phyloP scores from a whole-genome alignment of 2,888 invertebrate genomes.

The Campaea margaritaria region DNA sequence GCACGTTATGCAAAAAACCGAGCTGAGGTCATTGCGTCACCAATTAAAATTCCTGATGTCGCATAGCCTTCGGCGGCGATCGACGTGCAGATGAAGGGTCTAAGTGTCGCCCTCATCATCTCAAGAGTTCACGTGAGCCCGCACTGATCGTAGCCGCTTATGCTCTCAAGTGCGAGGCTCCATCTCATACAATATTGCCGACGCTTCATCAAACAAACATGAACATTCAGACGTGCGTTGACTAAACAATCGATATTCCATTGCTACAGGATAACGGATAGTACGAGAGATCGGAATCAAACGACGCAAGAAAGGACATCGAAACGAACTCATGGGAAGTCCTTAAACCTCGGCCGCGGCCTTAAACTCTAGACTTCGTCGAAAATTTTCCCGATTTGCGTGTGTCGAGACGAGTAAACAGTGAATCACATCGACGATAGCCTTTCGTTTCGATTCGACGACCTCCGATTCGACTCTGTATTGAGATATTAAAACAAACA shows the following conservation, averaged over 20 bases:
- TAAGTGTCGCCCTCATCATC: conserved; percentile 10
- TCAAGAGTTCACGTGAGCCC: conserved; percentile 1
- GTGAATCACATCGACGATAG: conserved; percentile 50
- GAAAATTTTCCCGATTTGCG: conserved; percentile 33
- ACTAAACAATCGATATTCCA: conserved; percentile 32
- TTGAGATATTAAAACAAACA: conserved; percentile 45
- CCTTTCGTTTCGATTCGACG: conserved; percentile 48
- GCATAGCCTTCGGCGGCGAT: conserved; percentile 54
- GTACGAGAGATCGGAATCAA: neutral
- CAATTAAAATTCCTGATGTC: conserved; percentile 64
- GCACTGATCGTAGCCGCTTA: neutral
- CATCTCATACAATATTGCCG: neutral
- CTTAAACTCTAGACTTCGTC: conserved; percentile 31
- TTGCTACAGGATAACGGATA: conserved; percentile 34
- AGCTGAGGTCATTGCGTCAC: conserved; percentile 72
- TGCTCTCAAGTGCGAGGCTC: neutral
- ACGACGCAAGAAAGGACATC: conserved; percentile 14
- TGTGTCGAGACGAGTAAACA: conserved; percentile 49
- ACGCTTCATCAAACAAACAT: conserved; percentile 14
- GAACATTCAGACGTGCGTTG: conserved; percentile 24
- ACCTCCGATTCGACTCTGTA: conserved; percentile 48
- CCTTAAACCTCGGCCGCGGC: conserved; percentile 31
- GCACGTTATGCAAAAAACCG: conserved; percentile 62
- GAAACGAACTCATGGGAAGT: conserved; percentile 18
- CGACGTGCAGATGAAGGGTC: conserved; percentile 41